These are phyloP conservation scores for Elgaria multicarinata DNA, from an alignment of 2,113 vertebrate species.

Conservation along the genomic window DNA sequence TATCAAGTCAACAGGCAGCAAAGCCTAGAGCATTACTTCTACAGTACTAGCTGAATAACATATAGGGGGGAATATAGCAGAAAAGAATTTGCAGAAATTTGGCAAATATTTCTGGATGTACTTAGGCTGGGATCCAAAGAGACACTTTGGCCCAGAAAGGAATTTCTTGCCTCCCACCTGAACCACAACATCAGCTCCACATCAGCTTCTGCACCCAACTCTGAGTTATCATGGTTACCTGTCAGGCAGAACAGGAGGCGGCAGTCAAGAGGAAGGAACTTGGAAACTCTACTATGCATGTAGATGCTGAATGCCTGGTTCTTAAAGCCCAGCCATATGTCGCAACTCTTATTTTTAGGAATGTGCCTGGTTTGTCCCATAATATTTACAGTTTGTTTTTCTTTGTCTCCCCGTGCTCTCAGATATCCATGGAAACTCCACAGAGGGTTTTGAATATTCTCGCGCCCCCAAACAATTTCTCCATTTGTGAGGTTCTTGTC, in stretches of 20 bases:
- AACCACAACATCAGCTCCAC: not conserved
- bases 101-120: not conserved
- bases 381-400: not conserved
- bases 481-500: not conserved
- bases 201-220: not conserved
- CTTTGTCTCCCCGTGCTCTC: not conserved
- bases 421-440: not conserved
- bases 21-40: not conserved
- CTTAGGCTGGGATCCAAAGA: not conserved
- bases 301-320: not conserved
- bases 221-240: not conserved
- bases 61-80: not conserved
- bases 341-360: not conserved
- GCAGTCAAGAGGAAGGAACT: not conserved
- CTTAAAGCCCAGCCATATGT: not conserved
- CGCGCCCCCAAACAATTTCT: not conserved
- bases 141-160: not conserved
- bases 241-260: not conserved
- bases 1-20: not conserved
- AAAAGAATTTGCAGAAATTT: not conserved
- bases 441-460: not conserved
- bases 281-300: not conserved
- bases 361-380: not conserved
- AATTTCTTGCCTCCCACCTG: not conserved
- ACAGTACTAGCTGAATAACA: too few relatives aligned